Conservation (phyloP, 1,140 invertebrate genomes). For the Achatina immaculata region DNA sequence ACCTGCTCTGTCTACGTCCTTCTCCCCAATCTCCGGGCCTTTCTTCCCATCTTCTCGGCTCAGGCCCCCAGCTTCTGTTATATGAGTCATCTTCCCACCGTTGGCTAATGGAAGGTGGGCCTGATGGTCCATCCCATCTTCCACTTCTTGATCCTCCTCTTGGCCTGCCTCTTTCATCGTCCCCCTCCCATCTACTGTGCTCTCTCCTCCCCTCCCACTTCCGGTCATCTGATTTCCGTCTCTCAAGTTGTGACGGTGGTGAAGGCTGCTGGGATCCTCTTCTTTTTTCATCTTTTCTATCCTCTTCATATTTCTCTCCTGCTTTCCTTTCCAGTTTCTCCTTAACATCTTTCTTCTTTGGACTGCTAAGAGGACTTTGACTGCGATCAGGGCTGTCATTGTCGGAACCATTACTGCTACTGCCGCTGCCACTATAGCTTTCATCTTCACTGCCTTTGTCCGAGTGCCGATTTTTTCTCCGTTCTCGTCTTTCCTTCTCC, state of each 20-base stretch:
- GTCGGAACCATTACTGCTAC: conserved; percentile 16
- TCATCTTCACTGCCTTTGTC: conserved; percentile 29
- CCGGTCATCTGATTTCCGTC: conserved; percentile 5
- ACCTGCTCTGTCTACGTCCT: conserved; percentile 3
- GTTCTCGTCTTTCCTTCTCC: conserved; percentile 38
- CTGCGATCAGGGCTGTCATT: not conserved
- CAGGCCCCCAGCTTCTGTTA: not conserved
- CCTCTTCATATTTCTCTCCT: not conserved
- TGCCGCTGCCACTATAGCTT: conserved; percentile 12
- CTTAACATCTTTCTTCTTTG: conserved; percentile 20
- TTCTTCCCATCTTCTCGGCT: not conserved
- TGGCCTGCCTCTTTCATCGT: not conserved
- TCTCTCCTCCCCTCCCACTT: conserved; percentile 22
- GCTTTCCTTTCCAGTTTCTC: not conserved
- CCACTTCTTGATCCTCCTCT: conserved; percentile 5
- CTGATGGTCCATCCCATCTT: conserved; percentile 14
- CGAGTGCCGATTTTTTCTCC: not conserved
- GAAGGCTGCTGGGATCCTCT: not conserved
- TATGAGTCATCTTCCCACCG: not conserved
- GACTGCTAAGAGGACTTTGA: not conserved
- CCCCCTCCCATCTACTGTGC: conserved; percentile 4
- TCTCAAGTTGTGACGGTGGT: not conserved
- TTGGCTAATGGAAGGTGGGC: conserved; percentile 2
- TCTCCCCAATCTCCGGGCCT: conserved; percentile 2
- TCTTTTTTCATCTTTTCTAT: not conserved